These are phyloP conservation scores for Pachycephus smyrnensis DNA, from an alignment of 2,888 invertebrate genomes.

Conservation along the genomic window DNA sequence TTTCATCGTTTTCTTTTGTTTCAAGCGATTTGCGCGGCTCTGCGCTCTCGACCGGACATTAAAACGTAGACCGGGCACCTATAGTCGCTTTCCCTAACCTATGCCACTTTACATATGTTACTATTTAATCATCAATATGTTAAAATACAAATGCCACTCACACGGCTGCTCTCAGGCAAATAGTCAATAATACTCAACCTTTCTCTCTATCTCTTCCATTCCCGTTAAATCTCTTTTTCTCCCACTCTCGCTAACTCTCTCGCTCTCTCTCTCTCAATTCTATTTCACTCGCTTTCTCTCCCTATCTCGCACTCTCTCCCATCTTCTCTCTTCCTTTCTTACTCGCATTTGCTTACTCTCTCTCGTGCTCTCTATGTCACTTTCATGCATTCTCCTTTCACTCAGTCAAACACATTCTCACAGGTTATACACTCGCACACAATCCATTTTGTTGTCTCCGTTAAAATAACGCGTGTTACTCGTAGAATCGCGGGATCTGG, in stretches of 20 bases:
- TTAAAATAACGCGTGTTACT: not conserved
- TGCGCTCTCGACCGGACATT: slow-evolving; percentile 44
- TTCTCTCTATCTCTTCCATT: slow-evolving; percentile 34
- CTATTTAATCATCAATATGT: slow-evolving; percentile 62
- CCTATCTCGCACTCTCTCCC: not conserved
- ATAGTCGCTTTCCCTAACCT: slow-evolving; percentile 51
- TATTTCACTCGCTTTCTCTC: slow-evolving; percentile 28
- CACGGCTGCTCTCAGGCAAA: slow-evolving; percentile 38
- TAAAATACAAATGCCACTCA: slow-evolving; percentile 67
- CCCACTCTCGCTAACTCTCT: slow-evolving; percentile 45
- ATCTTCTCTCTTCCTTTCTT: not conserved
- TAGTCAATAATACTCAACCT: slow-evolving; percentile 39
- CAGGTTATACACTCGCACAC: slow-evolving; percentile 19
- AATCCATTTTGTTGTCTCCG: not conserved
- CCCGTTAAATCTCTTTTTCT: slow-evolving; percentile 35
- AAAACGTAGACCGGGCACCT: slow-evolving; percentile 32
- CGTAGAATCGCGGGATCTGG: not conserved
- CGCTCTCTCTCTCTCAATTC: slow-evolving; percentile 28
- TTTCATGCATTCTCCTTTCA: slow-evolving; percentile 16
- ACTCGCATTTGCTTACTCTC: slow-evolving; percentile 57
- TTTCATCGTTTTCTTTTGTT: not conserved
- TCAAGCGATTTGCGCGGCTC: slow-evolving; percentile 54
- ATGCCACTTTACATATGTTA: slow-evolving; percentile 65
- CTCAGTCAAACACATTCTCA: slow-evolving; percentile 28
- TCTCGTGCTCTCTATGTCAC: not conserved